Base-by-base conservation (phyloP, 1,140 invertebrate genomes). In the Aphelinus atriplicis region DNA sequence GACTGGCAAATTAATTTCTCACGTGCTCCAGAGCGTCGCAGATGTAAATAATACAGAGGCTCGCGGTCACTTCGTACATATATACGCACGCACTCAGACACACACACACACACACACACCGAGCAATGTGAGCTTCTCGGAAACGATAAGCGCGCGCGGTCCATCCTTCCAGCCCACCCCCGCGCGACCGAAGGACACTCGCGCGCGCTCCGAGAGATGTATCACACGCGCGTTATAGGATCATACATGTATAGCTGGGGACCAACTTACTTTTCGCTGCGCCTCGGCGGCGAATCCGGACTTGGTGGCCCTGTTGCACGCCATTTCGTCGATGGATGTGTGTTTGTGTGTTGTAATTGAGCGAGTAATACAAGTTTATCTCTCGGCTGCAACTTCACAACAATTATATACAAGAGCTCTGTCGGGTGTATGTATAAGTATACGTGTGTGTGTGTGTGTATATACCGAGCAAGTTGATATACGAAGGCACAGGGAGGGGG, bases 251-350 rank as follows among this genome's bases (percentile, higher is more conserved):
- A 53, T 9, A 53, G 51, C 51, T 53, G 51, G 51, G 51, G 51
- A 53, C 51, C 51, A 53, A 69, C 90, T 91, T 87, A 97, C 96
- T 92, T 96, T 97, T 84, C 93, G 91, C 88, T 97, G 95, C 51
- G 96, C 95, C 85, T 97, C 96, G 53, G 95, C 95, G 76, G 96
- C 96, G 89, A 97, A 96, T 92, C 96, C 96, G 85, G 95, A 96
- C 89, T 97, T 97, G 56, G 95, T 90, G 83, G 96, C 96, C 87
- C 96, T 90, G 90, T 96, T 94, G 86, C 90, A 92, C 78, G 95
- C 94, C 95, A 97, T 96, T 78, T 26, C 26, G 26, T 26, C 26
- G 26, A 26, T 26, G 26, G 26, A 26, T 26, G 26, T 26, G 26
- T 26, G 26, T 26, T 26, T 26, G 26, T 26, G 26, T 26, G 26